These are phyloP conservation scores for Camelus bactrianus DNA, from an alignment of 2,113 vertebrate species.

Conservation along the genomic window DNA sequence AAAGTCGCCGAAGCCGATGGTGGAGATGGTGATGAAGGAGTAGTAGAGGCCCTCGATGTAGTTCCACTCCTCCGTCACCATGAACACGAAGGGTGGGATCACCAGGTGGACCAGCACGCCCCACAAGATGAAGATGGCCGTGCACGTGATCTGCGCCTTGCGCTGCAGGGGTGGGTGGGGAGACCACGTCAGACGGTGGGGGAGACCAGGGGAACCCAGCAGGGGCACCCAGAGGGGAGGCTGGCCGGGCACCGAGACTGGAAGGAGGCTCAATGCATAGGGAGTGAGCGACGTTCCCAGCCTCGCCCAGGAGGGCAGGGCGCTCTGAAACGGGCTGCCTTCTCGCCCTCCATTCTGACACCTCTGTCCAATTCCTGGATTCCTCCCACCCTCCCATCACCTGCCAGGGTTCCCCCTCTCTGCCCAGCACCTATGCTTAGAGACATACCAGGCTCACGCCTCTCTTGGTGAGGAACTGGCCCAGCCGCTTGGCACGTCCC, in stretches of 20 bases:
- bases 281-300: neutral
- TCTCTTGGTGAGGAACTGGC: constrained; percentile 96
- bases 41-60: constrained; percentile 98
- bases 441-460: constrained; percentile 94
- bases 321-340: neutral
- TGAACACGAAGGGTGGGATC: constrained; percentile 97
- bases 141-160: constrained; percentile 98
- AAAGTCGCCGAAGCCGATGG: constrained; percentile 97
- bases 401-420: neutral
- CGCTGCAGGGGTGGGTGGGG: constrained; percentile 85
- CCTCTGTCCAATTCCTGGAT: neutral
- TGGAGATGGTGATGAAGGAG: constrained; percentile 98
- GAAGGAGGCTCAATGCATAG: neutral
- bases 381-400: neutral
- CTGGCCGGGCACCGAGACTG: neutral
- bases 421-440: neutral
- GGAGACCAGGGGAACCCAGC: neutral
- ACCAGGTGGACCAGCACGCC: constrained; percentile 96
- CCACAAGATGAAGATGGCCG: constrained; percentile 97
- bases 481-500: constrained; percentile 96
- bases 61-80: constrained; percentile 96
- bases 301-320: neutral
- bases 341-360: neutral
- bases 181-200: neutral
- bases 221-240: neutral